These are phyloP conservation scores for Crocallis elinguaria DNA, from an alignment of 2,888 invertebrate genomes.

Conservation along the genomic window DNA sequence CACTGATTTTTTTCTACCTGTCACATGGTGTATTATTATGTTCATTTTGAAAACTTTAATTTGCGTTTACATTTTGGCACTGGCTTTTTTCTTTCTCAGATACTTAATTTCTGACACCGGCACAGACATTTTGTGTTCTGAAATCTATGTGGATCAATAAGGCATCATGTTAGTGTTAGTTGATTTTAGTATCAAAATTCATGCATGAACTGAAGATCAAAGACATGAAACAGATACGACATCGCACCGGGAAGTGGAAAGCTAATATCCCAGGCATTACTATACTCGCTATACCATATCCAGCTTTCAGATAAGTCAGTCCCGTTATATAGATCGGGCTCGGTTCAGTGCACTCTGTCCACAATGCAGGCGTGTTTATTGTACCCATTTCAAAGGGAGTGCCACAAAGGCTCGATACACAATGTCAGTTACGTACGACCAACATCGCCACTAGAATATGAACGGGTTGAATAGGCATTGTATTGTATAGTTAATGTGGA, in stretches of 20 bases:
- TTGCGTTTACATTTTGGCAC: too few relatives aligned
- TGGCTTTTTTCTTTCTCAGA: too few relatives aligned
- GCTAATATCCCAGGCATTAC: constrained; percentile 21
- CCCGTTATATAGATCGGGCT: constrained; percentile 37
- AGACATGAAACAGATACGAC: not conserved
- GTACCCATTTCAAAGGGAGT: constrained; percentile 62
- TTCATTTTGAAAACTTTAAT: too few relatives aligned
- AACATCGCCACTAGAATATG: constrained; percentile 44
- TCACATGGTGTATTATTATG: too few relatives aligned
- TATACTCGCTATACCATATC: constrained; percentile 19
- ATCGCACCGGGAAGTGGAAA: constrained; percentile 11
- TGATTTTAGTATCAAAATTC: too few relatives aligned
- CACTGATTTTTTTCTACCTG: too few relatives aligned
- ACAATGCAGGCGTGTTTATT: constrained; percentile 63
- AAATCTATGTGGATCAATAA: too few relatives aligned
- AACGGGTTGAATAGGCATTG: constrained; percentile 49
- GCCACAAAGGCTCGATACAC: constrained; percentile 60
- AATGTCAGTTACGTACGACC: constrained; percentile 50
- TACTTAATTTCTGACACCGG: too few relatives aligned
- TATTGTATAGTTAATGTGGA: constrained; percentile 34
- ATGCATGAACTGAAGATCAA: not conserved
- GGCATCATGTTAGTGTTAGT: too few relatives aligned
- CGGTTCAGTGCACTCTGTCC: constrained; percentile 54
- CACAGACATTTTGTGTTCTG: too few relatives aligned
- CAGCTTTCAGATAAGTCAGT: constrained; percentile 34